Evolutionary conservation across 2,888 invertebrate genomes (phyloP), one percentile per base, ranked within the genome.

Genomic region (Noctua pronuba): DNA sequence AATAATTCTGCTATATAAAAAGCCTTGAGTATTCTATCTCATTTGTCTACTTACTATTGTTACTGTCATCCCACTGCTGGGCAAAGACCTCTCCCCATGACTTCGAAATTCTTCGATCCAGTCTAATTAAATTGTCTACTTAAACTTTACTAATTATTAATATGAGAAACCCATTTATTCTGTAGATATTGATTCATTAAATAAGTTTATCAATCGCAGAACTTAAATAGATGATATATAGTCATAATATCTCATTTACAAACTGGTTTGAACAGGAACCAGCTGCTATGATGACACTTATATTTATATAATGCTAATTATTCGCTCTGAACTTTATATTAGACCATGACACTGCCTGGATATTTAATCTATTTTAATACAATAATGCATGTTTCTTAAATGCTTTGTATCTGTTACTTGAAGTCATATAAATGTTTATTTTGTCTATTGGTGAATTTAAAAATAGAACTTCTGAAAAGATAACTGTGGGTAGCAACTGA

Each of bases 211-310:
- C 74, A 44, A 7, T 38, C 3, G 5, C 11, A 49, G n/a, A 58
- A 64, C 44, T 52, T 67, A 64, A 73, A 73, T 55, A 66, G 66
- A 41, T 67, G 8, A 78, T 41, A 78, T 31, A 73, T 35, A 38
- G 58, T 64, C 58, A 67, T 73, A 62, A 78, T 65, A 75, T 65
- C 70, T 75, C 72, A 67, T 73, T 78, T 68, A 44, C 28, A 64
- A 79, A 77, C 83, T 65, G 46, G 86, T 87, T 85, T 62, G 1
- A 80, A 79, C 86, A 67, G 73, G 83, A 73, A 67, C 11, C 18
- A 70, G 44, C 76, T 0, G 21, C 52, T 31, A 7, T 46, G 24
- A 44, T 67, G 55, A 55, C 21, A 69, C 21, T 44, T 38, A 10
- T 44, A 58, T 65, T 49, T 18, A 28, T 62, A 55, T 46, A 58